Conservation (phyloP, 2,113 vertebrate species). For the Chiloscyllium plagiosum region DNA sequence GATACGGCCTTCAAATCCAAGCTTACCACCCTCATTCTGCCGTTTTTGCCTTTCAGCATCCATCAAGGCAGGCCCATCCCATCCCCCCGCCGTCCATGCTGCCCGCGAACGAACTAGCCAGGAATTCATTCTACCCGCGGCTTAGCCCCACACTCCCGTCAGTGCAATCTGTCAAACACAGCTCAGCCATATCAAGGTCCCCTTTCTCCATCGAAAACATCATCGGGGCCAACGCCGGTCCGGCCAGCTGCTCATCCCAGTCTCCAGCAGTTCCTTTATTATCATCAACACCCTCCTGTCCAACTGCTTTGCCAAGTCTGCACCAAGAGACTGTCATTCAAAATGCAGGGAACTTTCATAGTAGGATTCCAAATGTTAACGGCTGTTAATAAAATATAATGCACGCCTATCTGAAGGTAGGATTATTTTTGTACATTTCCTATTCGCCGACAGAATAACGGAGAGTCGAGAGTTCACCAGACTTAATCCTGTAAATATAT, state of each 20-base stretch:
- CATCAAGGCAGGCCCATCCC: slow-evolving; percentile 55
- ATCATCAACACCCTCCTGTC: slow-evolving; percentile 57
- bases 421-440: slow-evolving; percentile 69
- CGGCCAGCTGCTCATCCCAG: slow-evolving; percentile 61
- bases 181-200: slow-evolving; percentile 62
- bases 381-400: slow-evolving; percentile 58
- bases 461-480: slow-evolving; percentile 57
- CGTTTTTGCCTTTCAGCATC: slow-evolving; percentile 75
- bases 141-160: slow-evolving; percentile 58
- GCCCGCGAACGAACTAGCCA: slow-evolving; percentile 65
- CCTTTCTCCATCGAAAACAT: slow-evolving; percentile 90
- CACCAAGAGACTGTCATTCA: slow-evolving; percentile 56
- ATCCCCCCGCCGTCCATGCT: slow-evolving; percentile 56
- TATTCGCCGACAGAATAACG: slow-evolving; percentile 58
- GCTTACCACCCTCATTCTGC: slow-evolving; percentile 74
- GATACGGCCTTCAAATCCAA: slow-evolving; percentile 80
- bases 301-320: slow-evolving; percentile 51
- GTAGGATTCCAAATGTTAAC: slow-evolving; percentile 75
- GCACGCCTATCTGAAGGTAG: slow-evolving; percentile 65
- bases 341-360: slow-evolving; percentile 69
- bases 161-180: slow-evolving; percentile 55
- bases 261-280: slow-evolving; percentile 66
- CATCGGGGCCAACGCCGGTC: slow-evolving; percentile 68
- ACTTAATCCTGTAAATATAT: slow-evolving; percentile 55
- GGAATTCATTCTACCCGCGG: slow-evolving; percentile 74